Base-by-base conservation (phyloP, 1,140 invertebrate species). In the Zaprionus camerounensis region DNA sequence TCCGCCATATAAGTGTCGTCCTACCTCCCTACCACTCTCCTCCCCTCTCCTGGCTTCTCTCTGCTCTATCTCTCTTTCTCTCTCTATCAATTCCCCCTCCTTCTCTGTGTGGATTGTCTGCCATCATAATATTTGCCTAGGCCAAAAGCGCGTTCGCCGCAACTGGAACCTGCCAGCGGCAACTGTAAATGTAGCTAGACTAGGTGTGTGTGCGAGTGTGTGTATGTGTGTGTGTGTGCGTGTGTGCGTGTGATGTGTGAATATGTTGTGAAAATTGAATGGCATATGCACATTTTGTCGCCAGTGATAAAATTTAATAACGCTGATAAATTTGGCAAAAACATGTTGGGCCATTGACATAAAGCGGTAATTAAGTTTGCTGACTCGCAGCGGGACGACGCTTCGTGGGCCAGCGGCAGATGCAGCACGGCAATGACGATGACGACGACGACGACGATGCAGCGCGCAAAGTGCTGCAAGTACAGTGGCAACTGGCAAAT, bases 271-370 rank as follows among this genome's bases (percentile, higher is more conserved):
- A 88, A 84, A 88, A 87, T 88, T 88, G 85, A 88, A 88, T 88
- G 84, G 81, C 81, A 88, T 88, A 88, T 90, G 86, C 86, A 91
- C 86, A 90, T 90, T 91, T 90, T 91, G 81, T 91, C 81, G 81
- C 84, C 83, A 91, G 88, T 84, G 88, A 91, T 91, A 91, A 91
- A 91, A 91, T 91, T 91, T 91, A 91, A 91, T 91, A 91, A 88
- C 80, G 81, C 81, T 91, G 88, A 91, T 91, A 91, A 91, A 91
- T 91, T 91, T 91, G 84, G 81, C 83, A 82, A 91, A 91, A 91
- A 91, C 88, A 91, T 86, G 88, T 81, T 91, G 88, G 84, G 77
- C 84, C 88, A 88, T 82, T 91, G 88, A 82, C 88, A 91, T 91
- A 88, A 91, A 91, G 90, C 84, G 88, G 88, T 91, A 91, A 91